These are phyloP conservation scores for Syrphus vitripennis DNA, from an alignment of 2,888 invertebrate genomes.

Conservation along the genomic window DNA sequence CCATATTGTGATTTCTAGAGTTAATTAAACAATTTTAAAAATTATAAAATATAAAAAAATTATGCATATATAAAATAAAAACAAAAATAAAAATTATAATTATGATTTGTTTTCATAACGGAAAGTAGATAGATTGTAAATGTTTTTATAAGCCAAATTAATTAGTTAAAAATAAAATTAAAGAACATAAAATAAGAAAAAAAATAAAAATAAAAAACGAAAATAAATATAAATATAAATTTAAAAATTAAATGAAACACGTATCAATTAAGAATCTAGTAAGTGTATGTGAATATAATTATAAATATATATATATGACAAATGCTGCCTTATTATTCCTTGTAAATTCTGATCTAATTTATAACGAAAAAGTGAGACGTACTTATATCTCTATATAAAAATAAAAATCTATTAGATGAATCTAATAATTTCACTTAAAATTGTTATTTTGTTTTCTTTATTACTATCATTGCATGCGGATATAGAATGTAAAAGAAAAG, in stretches of 20 bases:
- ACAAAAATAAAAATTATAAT: constrained; percentile 27
- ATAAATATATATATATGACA: constrained; percentile 71
- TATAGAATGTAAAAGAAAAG: not conserved
- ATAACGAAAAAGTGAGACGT: constrained; percentile 72
- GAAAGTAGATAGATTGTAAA: constrained; percentile 70
- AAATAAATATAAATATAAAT: constrained; percentile 73
- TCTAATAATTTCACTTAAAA: constrained; percentile 67
- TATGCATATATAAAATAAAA: constrained; percentile 44
- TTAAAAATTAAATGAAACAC: constrained; percentile 62
- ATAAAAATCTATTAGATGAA: constrained; percentile 71
- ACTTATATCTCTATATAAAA: constrained; percentile 66
- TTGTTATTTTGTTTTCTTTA: constrained; percentile 8
- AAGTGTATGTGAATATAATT: constrained; percentile 73
- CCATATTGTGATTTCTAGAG: constrained; percentile 81
- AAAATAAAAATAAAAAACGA: constrained; percentile 52
- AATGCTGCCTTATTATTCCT: constrained; percentile 79
- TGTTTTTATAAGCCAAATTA: constrained; percentile 72
- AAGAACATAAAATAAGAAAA: too few species aligned
- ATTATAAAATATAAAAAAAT: constrained; percentile 19
- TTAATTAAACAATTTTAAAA: constrained; percentile 76
- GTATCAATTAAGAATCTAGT: constrained; percentile 66
- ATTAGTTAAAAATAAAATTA: constrained; percentile 55
- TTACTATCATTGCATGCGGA: constrained; percentile 9
- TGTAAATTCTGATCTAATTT: constrained; percentile 76
- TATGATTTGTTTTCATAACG: constrained; percentile 69